Evolutionary conservation across 1,140 invertebrate species (phyloP), one percentile per base, ranked within the genome.

Genomic region (Elymnias hypermnestra): DNA sequence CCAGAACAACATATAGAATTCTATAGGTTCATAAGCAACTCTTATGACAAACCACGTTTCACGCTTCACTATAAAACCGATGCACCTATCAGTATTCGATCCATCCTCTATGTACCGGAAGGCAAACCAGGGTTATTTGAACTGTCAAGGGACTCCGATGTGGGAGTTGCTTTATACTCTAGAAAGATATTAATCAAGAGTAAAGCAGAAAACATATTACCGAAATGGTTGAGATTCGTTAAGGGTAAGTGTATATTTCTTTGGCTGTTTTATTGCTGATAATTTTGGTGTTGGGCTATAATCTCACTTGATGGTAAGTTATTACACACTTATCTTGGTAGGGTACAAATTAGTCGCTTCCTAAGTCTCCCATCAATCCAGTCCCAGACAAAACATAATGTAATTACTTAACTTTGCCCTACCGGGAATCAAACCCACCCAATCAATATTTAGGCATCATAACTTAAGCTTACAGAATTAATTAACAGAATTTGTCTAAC

Each of bases 191-290:
- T 99, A 37, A 98, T 99, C 19, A 96, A 97, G 82, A 94, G 91
- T 53, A 95, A 94, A 72, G 93, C 95, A 0, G 96, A 97, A 48
- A 93, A 96, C 69, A 91, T 99, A 52, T 83, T 99, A 49, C 97
- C 97, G 0, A 96, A 97, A 73, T 99, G 96, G 96, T 86, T 98
- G 31, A 85, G 97, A 63, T 99, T 98, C 84, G 85, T 98, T 1
- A 98, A 95, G 93, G 95, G 94, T 93, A 51, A 53, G 26, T 33
- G n/a, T 22, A 35, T 21, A 28, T 25, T 12, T 23, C 9, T 31
- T 26, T 6, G 19, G 17, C 29, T 29, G 8, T 15, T 22, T 22
- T 1, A 41, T 21, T n/a, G n/a, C 4, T 13, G n/a, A 1, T 40
- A 26, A 12, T 9, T 31, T 18, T 6, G 31, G 7, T 21, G 2